Evolutionary conservation across 1,140 invertebrate genomes (phyloP), one percentile per base, ranked within the genome.

Genomic region (Penaeus japonicus): DNA sequence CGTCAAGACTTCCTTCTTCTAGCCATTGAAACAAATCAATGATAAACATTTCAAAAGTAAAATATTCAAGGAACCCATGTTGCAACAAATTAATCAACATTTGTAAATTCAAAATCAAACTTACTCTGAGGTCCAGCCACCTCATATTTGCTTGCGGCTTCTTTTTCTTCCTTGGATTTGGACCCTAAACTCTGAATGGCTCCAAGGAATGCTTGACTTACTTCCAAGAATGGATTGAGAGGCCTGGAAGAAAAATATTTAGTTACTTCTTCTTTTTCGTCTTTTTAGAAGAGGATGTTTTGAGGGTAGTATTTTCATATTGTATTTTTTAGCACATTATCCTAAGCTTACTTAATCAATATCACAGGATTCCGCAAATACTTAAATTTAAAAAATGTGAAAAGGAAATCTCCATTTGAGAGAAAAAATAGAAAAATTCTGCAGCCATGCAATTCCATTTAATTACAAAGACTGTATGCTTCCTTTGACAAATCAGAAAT

Each of bases 111-210:
- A 55, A 1, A 62, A 5, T 15, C 22, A 27, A 22, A 83, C 89
- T 81, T 87, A 90, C 89, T 90, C 57, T 90, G 83, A 15, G 89
- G 86, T 73, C 85, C 85, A 30, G 81, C 80, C 30, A 90, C 86
- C 20, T 81, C 82, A 47, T 88, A 90, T 73, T 88, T 90, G 73
- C 85, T 90, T 22, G 85, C 88, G 17, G 81, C 39, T 39, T 84
- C 83, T 55, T 59, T 73, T 22, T 65, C 55, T 30, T 73, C 79
- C 4, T 83, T 82, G 10, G 54, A 55, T 53, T 32, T 75, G 77
- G 59, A 78, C 17, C 81, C 47, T 7, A 90, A 62, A 27, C 82
- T 85, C 82, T 90, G 85, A 73, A 90, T 90, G 75, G 89, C 89
- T 54, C 77, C 89, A 47, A 90, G 53, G n/a, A 90, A 81, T 10